These are phyloP conservation scores for Pipistrellus nathusii DNA, from an alignment of 2,797 vertebrate genomes.

Conservation along the genomic window DNA sequence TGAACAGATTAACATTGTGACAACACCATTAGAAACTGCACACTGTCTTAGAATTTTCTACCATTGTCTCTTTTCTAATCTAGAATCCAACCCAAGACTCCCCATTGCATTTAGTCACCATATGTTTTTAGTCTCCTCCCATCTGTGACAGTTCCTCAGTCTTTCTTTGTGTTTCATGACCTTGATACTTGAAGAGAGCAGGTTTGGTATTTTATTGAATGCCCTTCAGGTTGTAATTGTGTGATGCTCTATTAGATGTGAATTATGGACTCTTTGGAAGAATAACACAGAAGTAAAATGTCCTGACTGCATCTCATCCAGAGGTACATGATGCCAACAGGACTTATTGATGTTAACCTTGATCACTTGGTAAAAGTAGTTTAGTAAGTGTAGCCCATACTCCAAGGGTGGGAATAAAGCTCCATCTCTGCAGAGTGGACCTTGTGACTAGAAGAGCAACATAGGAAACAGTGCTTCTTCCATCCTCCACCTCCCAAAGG, in stretches of 20 bases:
- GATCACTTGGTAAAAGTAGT: not conserved
- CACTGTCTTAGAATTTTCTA: not conserved
- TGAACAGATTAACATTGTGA: not conserved
- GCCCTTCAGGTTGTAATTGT: not conserved
- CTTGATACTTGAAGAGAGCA: not conserved
- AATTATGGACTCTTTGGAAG: not conserved
- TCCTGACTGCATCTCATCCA: not conserved
- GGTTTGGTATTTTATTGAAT: not conserved
- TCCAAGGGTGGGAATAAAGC: not conserved
- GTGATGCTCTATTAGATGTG: not conserved
- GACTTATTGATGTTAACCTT: not conserved
- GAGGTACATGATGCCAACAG: not conserved
- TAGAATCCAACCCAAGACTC: not conserved
- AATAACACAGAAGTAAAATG: not conserved
- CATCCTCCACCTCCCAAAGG: not conserved
- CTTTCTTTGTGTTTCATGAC: not conserved
- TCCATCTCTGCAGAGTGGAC: not conserved
- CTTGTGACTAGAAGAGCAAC: not conserved
- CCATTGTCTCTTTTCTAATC: not conserved
- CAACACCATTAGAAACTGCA: not conserved
- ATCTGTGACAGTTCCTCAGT: not conserved
- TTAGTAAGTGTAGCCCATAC: not conserved
- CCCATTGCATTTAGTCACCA: not conserved
- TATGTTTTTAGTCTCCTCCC: not conserved
- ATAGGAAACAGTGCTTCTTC: not conserved